Evolutionary conservation across 2,797 vertebrate species (phyloP).

Genomic region (Hephaestus fuliginosus): DNA sequence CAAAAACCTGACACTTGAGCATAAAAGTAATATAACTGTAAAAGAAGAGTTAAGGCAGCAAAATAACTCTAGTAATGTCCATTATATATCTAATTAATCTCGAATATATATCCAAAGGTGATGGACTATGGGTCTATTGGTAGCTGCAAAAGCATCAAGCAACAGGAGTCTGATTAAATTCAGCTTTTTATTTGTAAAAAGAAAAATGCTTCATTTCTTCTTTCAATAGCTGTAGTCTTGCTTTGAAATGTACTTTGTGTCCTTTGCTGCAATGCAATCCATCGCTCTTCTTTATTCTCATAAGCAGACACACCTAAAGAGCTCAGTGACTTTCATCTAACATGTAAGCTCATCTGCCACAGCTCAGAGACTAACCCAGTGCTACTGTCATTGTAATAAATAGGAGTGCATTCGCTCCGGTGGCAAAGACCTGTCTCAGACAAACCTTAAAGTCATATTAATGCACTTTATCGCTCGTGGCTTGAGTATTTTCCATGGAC

Average conservation of each 20-base stretch:
- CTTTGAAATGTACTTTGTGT: conserved; percentile 10
- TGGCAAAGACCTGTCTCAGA: conserved; percentile 19
- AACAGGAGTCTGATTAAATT: background rate
- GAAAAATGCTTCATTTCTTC: background rate
- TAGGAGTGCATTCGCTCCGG: background rate
- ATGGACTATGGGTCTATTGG: background rate
- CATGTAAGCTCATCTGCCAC: conserved; percentile 29
- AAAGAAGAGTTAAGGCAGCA: background rate
- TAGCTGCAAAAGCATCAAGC: background rate
- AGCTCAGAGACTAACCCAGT: conserved; percentile 30
- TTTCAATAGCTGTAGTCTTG: background rate
- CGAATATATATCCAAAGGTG: background rate
- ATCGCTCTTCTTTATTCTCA: background rate
- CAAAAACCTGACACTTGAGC: too few species aligned
- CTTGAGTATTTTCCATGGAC: conserved; percentile 38
- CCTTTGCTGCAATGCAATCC: background rate
- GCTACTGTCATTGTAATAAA: background rate
- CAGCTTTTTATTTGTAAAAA: background rate
- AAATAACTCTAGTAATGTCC: background rate
- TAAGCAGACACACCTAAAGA: conserved; percentile 18
- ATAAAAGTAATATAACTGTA: too few species aligned
- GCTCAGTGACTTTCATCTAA: conserved; percentile 34
- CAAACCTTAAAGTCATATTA: conserved; percentile 32
- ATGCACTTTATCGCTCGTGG: conserved; percentile 22
- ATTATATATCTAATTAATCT: background rate